These are phyloP conservation scores for Pangasianodon hypophthalmus DNA, from an alignment of 2,113 vertebrate genomes.

Conservation along the genomic window DNA sequence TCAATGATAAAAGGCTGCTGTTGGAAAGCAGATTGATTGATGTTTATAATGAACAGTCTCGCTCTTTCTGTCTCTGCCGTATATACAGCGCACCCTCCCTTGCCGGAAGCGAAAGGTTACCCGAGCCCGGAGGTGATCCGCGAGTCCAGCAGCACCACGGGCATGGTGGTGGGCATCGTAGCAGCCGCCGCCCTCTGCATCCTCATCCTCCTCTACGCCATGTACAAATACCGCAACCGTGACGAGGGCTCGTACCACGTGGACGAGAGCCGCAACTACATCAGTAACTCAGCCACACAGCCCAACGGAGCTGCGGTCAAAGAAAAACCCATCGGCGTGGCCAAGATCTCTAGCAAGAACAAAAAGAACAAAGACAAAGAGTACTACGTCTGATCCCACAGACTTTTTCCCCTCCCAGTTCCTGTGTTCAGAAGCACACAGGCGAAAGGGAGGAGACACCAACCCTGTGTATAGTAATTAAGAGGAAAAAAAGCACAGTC, in stretches of 20 bases:
- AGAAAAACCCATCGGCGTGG: slow-evolving; percentile 94
- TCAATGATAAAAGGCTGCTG: slow-evolving; percentile 11
- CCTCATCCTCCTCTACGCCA: slow-evolving; percentile 98
- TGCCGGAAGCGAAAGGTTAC: slow-evolving; percentile 86
- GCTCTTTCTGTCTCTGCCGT: slow-evolving; percentile 22
- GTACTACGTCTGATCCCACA: slow-evolving; percentile 94
- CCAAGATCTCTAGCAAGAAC: slow-evolving; percentile 97
- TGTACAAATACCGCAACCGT: slow-evolving; percentile 99
- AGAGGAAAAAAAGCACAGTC: slow-evolving; percentile 66
- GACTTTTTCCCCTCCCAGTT: slow-evolving; percentile 36
- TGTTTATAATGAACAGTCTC: slow-evolving; percentile 30
- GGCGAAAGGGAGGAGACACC: slow-evolving; percentile 38
- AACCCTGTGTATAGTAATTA: slow-evolving; percentile 60
- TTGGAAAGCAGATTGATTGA: neutral
- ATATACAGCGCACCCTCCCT: slow-evolving; percentile 86
- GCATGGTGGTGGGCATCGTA: slow-evolving; percentile 98
- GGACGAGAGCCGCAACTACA: slow-evolving; percentile 99
- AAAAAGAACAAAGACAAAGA: slow-evolving; percentile 99
- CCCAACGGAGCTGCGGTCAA: slow-evolving; percentile 96
- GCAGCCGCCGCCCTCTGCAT: slow-evolving; percentile 96
- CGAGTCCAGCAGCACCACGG: slow-evolving; percentile 96
- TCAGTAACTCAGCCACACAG: slow-evolving; percentile 98
- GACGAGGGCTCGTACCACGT: slow-evolving; percentile 98
- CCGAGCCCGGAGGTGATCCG: slow-evolving; percentile 90
- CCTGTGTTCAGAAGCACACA: slow-evolving; percentile 42